Evolutionary conservation across 2,888 invertebrate species (phyloP).

Genomic region (Allolobophora icterica): DNA sequence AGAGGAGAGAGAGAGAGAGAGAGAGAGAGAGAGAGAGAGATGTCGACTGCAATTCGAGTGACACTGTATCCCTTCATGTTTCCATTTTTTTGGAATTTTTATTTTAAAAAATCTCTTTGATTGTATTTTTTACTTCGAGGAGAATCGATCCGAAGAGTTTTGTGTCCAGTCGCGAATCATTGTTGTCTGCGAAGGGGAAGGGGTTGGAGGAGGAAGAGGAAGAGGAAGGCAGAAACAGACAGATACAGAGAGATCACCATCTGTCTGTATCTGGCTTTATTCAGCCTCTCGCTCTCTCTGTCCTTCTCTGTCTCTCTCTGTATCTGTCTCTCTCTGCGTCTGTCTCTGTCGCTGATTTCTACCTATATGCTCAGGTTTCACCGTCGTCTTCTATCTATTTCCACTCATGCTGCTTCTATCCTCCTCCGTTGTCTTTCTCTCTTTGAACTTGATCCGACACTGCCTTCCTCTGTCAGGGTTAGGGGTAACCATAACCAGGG

Average conservation of each 20-base stretch:
- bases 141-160: neutral
- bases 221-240: no score
- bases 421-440: neutral
- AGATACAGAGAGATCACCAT: no score
- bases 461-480: neutral
- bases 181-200: no score
- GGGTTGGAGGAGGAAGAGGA: neutral
- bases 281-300: no score
- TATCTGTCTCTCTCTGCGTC: neutral
- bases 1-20: neutral
- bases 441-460: neutral
- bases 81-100: neutral
- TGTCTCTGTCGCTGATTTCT: neutral
- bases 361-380: neutral
- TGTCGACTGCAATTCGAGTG: neutral
- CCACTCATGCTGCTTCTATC: neutral
- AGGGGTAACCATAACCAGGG: no score
- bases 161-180: neutral
- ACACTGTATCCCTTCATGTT: neutral
- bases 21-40: neutral
- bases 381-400: neutral
- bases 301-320: neutral
- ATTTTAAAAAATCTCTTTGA: neutral
- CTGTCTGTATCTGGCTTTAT: no score
- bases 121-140: neutral